Percentiles rank a stretch among this genome's conserved stretches.
Conservation (phyloP, 2,113 vertebrate genomes). For the Piprites chloris region DNA sequence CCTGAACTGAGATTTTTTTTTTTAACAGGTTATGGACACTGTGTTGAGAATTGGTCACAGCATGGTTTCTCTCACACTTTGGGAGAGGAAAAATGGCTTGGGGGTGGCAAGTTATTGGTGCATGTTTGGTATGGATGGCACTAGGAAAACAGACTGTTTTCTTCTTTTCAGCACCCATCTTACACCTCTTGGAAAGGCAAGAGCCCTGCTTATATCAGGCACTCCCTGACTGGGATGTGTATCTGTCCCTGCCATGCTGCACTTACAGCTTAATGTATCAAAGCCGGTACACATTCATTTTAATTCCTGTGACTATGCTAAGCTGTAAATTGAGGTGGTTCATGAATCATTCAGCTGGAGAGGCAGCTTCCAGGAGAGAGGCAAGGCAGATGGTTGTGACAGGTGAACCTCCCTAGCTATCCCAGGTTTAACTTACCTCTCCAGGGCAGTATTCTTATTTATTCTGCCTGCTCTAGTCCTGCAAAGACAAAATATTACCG, state of each 20-base stretch:
- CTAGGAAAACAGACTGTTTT: neutral
- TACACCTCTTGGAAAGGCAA: neutral
- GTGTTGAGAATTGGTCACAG: neutral
- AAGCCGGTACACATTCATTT: slow-evolving; percentile 18
- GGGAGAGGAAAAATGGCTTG: neutral
- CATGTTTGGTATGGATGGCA: neutral
- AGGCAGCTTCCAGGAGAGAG: neutral
- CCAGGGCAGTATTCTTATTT: neutral
- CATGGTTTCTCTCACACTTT: neutral
- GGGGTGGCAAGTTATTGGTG: neutral
- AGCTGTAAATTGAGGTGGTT: slow-evolving; percentile 32
- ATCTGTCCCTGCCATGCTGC: neutral
- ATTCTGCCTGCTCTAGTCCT: neutral
- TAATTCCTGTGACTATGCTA: slow-evolving; percentile 7
- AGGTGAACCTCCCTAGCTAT: neutral
- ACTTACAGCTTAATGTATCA: slow-evolving; percentile 9
- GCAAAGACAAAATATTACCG: neutral
- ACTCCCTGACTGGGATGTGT: neutral
- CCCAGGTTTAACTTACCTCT: neutral
- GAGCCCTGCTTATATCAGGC: neutral
- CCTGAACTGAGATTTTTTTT: neutral
- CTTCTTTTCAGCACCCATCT: neutral
- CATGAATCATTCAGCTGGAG: slow-evolving; percentile 34
- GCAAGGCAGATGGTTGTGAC: neutral
- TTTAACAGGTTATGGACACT: neutral